Conservation (phyloP, 2,888 invertebrate genomes). For the Drosophila monieri region DNA sequence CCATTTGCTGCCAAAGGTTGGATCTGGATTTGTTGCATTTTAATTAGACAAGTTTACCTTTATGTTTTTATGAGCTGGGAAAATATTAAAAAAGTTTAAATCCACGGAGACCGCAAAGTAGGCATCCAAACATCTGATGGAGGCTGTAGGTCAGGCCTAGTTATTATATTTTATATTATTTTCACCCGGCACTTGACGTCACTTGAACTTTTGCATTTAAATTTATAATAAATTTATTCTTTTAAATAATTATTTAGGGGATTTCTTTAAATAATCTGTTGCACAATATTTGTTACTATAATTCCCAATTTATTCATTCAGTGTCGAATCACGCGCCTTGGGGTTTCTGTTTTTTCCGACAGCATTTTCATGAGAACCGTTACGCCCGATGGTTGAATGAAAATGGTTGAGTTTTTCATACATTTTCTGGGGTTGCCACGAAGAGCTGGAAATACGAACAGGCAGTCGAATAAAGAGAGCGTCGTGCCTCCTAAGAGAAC, state of each 20-base stretch:
- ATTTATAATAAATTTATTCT: slow-evolving; percentile 8
- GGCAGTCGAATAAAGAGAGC: slow-evolving; percentile 9
- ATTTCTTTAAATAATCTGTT: neutral
- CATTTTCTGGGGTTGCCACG: slow-evolving; percentile 63
- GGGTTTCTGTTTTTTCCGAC: slow-evolving; percentile 29
- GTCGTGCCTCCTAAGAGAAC: slow-evolving; percentile 13
- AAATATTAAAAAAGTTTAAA: slow-evolving; percentile 27
- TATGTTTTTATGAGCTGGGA: slow-evolving; percentile 1
- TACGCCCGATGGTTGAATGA: slow-evolving; percentile 81
- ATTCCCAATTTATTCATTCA: slow-evolving; percentile 8
- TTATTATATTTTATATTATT: slow-evolving; percentile 7
- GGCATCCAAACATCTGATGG: neutral
- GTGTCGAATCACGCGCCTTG: slow-evolving; percentile 12
- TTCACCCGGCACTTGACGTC: slow-evolving; percentile 3
- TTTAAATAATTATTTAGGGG: too few species aligned
- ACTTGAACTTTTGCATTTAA: slow-evolving; percentile 5
- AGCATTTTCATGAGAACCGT: slow-evolving; percentile 72
- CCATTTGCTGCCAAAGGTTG: slow-evolving; percentile 35
- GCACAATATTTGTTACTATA: slow-evolving; percentile 4
- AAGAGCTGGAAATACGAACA: slow-evolving; percentile 51
- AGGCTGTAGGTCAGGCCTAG: neutral
- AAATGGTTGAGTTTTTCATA: slow-evolving; percentile 38
- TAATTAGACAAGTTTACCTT: slow-evolving; percentile 44
- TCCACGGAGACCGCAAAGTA: slow-evolving; percentile 22
- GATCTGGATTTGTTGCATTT: slow-evolving; percentile 15